Conservation (phyloP, 2,113 vertebrate genomes). For the Mixornis gularis region DNA sequence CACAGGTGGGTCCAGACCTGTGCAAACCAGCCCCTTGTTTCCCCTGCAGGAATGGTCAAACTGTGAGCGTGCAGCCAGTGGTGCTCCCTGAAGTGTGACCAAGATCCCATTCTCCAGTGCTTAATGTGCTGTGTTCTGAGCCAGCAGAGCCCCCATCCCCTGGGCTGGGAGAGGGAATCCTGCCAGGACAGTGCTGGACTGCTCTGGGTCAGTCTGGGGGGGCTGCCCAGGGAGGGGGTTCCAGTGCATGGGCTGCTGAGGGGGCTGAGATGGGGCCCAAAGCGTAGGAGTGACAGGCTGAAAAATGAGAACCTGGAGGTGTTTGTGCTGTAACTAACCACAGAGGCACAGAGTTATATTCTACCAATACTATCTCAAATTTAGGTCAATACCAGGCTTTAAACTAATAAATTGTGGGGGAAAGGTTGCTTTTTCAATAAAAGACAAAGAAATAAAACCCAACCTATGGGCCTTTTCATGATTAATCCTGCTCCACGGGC, state of each 20-base stretch:
- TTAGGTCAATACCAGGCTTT: constrained; percentile 11
- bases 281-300: background rate
- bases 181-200: fast-evolving
- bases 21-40: background rate
- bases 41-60: background rate
- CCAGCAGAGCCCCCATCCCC: background rate
- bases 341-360: background rate
- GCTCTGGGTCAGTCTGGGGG: fast-evolving
- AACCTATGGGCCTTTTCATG: background rate
- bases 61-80: background rate
- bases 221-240: background rate
- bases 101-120: fast-evolving
- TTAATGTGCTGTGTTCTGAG: fast-evolving
- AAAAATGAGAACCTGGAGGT: background rate
- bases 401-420: background rate
- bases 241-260: fast-evolving
- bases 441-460: background rate
- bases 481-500: background rate
- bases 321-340: background rate
- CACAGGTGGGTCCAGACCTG: fast-evolving
- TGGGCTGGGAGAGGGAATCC: background rate
- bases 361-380: background rate
- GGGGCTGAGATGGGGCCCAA: background rate
- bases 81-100: background rate
- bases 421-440: constrained; percentile 6